A percentile compares a stretch with the other conserved stretches of the same genome.
Conservation (phyloP, 2,888 invertebrate species). For the Tridacna crocea region DNA sequence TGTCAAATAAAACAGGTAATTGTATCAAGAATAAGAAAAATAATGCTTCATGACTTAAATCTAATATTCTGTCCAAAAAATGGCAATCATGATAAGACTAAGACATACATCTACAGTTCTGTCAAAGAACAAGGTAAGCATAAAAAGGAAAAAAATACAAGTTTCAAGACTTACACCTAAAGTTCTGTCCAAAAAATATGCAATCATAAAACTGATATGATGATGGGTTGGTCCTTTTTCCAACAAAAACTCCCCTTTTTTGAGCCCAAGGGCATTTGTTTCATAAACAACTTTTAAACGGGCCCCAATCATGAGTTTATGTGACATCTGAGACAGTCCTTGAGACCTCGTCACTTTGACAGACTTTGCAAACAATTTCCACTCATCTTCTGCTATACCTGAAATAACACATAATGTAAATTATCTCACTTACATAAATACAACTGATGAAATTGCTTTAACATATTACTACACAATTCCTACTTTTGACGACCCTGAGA, state of each 20-base stretch:
- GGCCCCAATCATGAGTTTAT: conserved; percentile 57
- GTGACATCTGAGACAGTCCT: conserved; percentile 52
- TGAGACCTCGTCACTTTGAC: conserved; percentile 53
- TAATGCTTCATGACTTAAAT: too few relatives aligned
- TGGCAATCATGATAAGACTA: too few relatives aligned
- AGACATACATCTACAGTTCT: too few relatives aligned
- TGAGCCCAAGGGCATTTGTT: conserved; percentile 46
- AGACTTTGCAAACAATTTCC: conserved; percentile 63
- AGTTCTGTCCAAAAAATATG: conserved; percentile 75
- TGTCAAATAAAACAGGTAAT: too few relatives aligned
- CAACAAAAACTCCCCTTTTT: conserved; percentile 68
- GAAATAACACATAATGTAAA: neutral
- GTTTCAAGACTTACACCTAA: conserved; percentile 72
- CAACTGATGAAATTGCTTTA: too few relatives aligned
- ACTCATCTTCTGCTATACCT: conserved; percentile 71
- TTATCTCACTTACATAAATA: too few relatives aligned
- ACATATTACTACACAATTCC: too few relatives aligned
- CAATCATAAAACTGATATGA: conserved; percentile 71
- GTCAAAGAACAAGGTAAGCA: neutral
- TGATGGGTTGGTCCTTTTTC: conserved; percentile 70
- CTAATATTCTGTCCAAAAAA: too few relatives aligned
- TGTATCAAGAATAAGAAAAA: too few relatives aligned
- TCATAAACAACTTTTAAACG: conserved; percentile 61
- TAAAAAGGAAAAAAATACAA: neutral
- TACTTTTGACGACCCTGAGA: too few relatives aligned